A percentile compares a stretch with the other conserved stretches of the same genome.
Evolutionary conservation across 2,888 invertebrate species (phyloP).

Genomic region (Latrodectus elegans): DNA sequence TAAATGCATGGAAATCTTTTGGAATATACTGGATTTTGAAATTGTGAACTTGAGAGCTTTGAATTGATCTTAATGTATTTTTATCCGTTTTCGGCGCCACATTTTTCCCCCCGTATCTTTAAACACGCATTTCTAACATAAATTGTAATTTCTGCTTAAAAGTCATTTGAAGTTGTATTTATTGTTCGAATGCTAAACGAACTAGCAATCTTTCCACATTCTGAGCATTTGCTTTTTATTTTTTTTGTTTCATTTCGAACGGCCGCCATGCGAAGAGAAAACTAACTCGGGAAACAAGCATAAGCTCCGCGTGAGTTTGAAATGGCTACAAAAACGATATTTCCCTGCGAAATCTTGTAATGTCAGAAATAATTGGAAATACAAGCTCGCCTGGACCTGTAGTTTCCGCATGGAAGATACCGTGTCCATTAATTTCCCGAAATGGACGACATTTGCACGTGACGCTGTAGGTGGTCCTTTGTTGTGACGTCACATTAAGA

Average conservation of each 20-base stretch:
- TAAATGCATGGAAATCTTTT: too few relatives aligned
- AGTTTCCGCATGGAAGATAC: slow-evolving; percentile 46
- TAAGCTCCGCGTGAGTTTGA: slow-evolving; percentile 22
- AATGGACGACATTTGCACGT: slow-evolving; percentile 64
- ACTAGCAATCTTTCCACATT: slow-evolving; percentile 37
- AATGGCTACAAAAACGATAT: slow-evolving; percentile 18
- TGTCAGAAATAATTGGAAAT: slow-evolving; percentile 63
- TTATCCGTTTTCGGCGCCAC: neutral
- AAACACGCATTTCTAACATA: neutral
- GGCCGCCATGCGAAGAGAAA: neutral
- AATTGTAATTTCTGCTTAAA: neutral
- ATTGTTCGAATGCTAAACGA: slow-evolving; percentile 1
- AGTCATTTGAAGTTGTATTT: neutral
- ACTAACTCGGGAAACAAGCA: slow-evolving; percentile 7
- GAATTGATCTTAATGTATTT: neutral
- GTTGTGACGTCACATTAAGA: slow-evolving; percentile 23
- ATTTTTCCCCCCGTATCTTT: neutral
- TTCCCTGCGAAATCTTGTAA: slow-evolving; percentile 53
- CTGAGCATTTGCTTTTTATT: neutral
- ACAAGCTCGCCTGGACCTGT: slow-evolving; percentile 50
- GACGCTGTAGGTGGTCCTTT: slow-evolving; percentile 59
- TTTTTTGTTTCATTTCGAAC: too few relatives aligned
- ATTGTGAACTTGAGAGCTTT: too few relatives aligned
- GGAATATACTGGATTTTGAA: too few relatives aligned
- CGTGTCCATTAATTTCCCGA: slow-evolving; percentile 62